Percentiles rank a stretch among this genome's conserved stretches.
phyloP scores from a whole-genome alignment of 1,140 invertebrate genomes.

The Zophobas atratus region DNA sequence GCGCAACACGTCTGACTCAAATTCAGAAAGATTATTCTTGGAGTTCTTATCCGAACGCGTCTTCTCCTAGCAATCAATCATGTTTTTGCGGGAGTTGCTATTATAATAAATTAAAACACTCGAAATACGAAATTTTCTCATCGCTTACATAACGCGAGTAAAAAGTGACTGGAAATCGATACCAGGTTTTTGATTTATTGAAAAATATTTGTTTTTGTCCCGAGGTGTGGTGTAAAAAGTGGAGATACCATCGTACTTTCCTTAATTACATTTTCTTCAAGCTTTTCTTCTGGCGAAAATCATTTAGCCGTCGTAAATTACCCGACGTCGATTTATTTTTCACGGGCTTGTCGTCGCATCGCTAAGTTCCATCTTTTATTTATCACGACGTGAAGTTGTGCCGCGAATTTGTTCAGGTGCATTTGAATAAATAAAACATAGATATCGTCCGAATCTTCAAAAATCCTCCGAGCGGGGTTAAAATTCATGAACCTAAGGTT shows the following conservation, averaged over 20 bases:
- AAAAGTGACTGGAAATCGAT: conserved; percentile 25
- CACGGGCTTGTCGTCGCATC: not conserved
- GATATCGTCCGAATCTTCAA: not conserved
- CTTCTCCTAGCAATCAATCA: conserved; percentile 15
- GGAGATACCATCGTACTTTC: conserved; percentile 16
- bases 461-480: not conserved
- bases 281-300: not conserved
- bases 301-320: not conserved
- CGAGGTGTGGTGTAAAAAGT: conserved; percentile 18
- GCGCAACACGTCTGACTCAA: not conserved
- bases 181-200: conserved; percentile 32
- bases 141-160: not conserved
- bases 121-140: conserved; percentile 4
- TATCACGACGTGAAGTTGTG: not conserved
- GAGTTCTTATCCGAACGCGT: conserved; percentile 6
- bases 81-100: conserved; percentile 11
- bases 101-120: conserved; percentile 41
- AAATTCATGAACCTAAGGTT: not conserved
- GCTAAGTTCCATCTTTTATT: conserved; percentile 1
- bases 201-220: conserved; percentile 17
- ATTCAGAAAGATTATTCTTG: conserved; percentile 20
- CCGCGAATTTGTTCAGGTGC: conserved; percentile 7
- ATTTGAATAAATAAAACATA: conserved; percentile 11
- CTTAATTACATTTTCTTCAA: not conserved
- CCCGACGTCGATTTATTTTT: not conserved